phyloP scores from a whole-genome alignment of 2,113 vertebrate species.

The Callipepla squamata region DNA sequence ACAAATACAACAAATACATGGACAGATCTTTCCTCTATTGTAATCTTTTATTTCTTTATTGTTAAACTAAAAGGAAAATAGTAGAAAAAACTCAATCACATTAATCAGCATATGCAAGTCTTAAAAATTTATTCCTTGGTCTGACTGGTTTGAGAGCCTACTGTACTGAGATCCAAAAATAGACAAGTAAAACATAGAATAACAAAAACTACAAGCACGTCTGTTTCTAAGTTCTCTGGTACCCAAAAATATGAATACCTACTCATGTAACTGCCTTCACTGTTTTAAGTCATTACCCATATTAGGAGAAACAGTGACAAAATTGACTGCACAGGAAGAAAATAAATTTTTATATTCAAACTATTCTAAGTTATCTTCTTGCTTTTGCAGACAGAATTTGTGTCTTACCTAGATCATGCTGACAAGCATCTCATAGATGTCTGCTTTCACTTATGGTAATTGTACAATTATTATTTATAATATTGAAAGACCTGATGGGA shows the following conservation, averaged over 20 bases:
- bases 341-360: neutral
- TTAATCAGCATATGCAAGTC: neutral
- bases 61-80: neutral
- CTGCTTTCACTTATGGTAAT: neutral
- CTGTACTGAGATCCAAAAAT: fast-evolving
- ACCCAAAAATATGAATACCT: neutral
- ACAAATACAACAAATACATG: neutral
- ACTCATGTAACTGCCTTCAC: neutral
- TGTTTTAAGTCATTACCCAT: neutral
- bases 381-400: neutral
- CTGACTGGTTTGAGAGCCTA: neutral
- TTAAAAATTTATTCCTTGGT: neutral
- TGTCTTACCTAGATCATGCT: neutral
- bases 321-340: neutral
- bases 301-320: neutral
- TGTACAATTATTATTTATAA: neutral
- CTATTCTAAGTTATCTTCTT: neutral
- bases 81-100: neutral
- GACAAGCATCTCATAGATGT: neutral
- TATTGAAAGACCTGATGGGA: neutral
- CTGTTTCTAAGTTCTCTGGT: neutral
- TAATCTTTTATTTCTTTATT: neutral
- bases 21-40: neutral
- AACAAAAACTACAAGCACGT: neutral
- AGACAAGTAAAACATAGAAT: neutral